Conservation (phyloP, 2,888 invertebrate species). For the Heliconius sara region DNA sequence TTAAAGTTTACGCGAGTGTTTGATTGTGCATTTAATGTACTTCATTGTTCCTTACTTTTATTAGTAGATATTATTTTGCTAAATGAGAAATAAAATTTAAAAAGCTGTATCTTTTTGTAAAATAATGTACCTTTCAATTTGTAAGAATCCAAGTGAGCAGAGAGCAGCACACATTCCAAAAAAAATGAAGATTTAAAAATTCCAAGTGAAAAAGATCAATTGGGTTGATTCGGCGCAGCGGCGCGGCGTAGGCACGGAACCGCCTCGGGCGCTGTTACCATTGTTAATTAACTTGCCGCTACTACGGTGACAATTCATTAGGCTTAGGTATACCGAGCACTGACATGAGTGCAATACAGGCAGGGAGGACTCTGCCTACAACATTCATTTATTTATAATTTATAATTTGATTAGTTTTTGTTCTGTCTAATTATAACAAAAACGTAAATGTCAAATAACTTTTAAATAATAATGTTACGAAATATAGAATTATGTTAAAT, state of each 20-base stretch:
- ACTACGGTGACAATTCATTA: conserved; percentile 27
- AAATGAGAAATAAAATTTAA: neutral
- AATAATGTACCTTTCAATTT: neutral
- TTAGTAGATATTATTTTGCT: neutral
- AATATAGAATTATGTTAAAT: too few relatives aligned
- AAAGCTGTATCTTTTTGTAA: neutral
- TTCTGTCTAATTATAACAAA: too few relatives aligned
- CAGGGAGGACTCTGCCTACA: too few relatives aligned
- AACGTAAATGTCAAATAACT: too few relatives aligned
- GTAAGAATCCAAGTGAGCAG: neutral
- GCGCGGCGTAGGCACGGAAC: conserved; percentile 31
- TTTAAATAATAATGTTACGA: too few relatives aligned
- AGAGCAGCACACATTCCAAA: conserved; percentile 1
- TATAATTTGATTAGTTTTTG: too few relatives aligned
- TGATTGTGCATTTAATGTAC: conserved; percentile 15
- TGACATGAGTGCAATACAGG: neutral
- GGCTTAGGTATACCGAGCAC: neutral
- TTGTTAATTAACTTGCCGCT: conserved; percentile 69
- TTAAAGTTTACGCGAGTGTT: conserved; percentile 28
- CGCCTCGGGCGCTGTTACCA: conserved; percentile 51
- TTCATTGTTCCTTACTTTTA: conserved; percentile 17
- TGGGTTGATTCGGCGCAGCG: conserved; percentile 33
- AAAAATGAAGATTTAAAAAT: conserved; percentile 6
- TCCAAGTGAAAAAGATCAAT: conserved; percentile 30
- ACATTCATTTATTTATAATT: too few relatives aligned